Evolutionary conservation across 2,888 invertebrate genomes (phyloP), one percentile per base, ranked within the genome.

Genomic region (Nomada goodeniana): DNA sequence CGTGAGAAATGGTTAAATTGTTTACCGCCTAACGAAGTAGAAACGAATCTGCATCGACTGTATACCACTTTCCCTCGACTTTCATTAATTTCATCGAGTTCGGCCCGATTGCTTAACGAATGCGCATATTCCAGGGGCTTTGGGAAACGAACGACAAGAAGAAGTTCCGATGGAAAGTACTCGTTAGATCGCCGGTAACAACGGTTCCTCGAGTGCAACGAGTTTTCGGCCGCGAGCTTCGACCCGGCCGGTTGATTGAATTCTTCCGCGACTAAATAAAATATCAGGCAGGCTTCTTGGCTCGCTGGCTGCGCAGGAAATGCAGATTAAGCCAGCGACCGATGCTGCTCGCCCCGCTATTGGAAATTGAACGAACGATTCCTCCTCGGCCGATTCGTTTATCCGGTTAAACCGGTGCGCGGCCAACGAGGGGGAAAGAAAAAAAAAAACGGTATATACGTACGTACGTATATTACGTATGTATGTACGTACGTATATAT

Each of bases 251-350:
- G 57, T 70, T 82, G 81, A 79, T 82, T 79, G 79, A 79, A 80
- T 82, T 75, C 67, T 20, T 61, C 74, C 52, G 9, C 70, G 79
- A 72, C 67, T 79, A 82, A 79, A 80, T 79, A 80, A 82, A 75
- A 80, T 60, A 79, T 67, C 74, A 52, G 65, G 7, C 44, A n/a
- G 42, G 57, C 67, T 71, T 70, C 74, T 79, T 79, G 79, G 59
- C 50, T 53, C 60, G 57, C 71, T 72, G 72, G 55, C 67, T 81
- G 42, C 42, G 29, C 65, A 60, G 70, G 70, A 82, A 82, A 81
- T 81, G 63, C 81, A 79, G 70, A 81, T 78, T 79, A 65, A 65
- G 67, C 44, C 52, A n/a, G 52, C 72, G 50, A 47, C 64, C 71
- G 71, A 67, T 42, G 52, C 47, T 15, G 47, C 18, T n/a, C 57